phyloP scores from a whole-genome alignment of 2,113 vertebrate genomes.

The Lamprotornis superbus region DNA sequence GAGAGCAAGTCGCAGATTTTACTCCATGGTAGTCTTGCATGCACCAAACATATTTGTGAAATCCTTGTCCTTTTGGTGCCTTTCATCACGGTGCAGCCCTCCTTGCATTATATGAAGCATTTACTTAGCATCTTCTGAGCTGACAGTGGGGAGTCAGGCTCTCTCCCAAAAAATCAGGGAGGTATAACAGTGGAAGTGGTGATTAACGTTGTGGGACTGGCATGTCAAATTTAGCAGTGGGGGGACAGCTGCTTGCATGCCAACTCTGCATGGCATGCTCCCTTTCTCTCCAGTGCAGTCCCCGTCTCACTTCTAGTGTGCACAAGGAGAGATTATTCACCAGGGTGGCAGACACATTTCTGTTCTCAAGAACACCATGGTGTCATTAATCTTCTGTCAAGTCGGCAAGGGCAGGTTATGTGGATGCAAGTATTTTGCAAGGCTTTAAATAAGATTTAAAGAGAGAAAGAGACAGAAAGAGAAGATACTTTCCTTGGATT shows the following conservation, averaged over 20 bases:
- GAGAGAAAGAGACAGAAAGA: slow-evolving; percentile 69
- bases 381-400: slow-evolving; percentile 78
- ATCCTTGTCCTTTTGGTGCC: background rate
- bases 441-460: slow-evolving; percentile 78
- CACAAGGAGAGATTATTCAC: slow-evolving; percentile 71
- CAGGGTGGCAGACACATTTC: slow-evolving; percentile 69
- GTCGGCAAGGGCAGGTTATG: slow-evolving; percentile 64
- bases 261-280: slow-evolving; percentile 32
- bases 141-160: background rate
- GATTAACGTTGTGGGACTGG: slow-evolving; percentile 27
- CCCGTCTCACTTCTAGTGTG: slow-evolving; percentile 63
- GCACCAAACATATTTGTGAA: rapidly evolving
- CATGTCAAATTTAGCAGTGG: slow-evolving; percentile 44
- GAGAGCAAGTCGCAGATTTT: background rate
- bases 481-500: slow-evolving; percentile 58
- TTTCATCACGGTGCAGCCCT: rapidly evolving
- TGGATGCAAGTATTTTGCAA: slow-evolving; percentile 74
- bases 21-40: rapidly evolving
- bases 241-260: slow-evolving; percentile 18
- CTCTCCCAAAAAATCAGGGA: background rate
- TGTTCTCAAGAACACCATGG: slow-evolving; percentile 71
- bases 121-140: rapidly evolving
- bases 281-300: slow-evolving; percentile 51
- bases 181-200: background rate
- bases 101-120: rapidly evolving